phyloP scores from a whole-genome alignment of 2,888 invertebrate genomes.

The Mactromeris polynyma region DNA sequence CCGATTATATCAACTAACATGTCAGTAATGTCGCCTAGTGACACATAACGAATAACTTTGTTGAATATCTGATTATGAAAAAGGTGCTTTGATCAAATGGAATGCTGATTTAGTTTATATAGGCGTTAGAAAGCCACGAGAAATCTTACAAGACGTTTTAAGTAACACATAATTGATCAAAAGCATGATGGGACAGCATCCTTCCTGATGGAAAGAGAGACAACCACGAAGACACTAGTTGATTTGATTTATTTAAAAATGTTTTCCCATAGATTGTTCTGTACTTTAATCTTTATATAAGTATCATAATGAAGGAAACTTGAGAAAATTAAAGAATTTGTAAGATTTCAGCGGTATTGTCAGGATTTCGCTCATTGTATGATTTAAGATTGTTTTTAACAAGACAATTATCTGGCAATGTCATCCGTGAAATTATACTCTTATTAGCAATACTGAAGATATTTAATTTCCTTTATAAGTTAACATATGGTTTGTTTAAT shows the following conservation, averaged over 20 bases:
- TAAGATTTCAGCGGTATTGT: conserved; percentile 19
- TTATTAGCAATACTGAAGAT: neutral
- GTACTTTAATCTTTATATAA: conserved; percentile 5
- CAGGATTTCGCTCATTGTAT: neutral
- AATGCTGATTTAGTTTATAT: conserved; percentile 27
- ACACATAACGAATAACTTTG: too few relatives aligned
- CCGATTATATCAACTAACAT: too few relatives aligned
- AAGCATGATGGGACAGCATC: conserved; percentile 12
- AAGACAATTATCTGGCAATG: conserved; percentile 31
- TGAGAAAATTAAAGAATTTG: conserved; percentile 18
- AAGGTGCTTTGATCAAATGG: too few relatives aligned
- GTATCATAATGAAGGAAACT: conserved; percentile 8
- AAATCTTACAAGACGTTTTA: conserved; percentile 3
- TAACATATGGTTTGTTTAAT: conserved; percentile 23
- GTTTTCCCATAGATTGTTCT: conserved; percentile 33
- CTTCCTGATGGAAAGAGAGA: conserved; percentile 2
- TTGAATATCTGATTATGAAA: too few relatives aligned
- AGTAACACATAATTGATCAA: conserved; percentile 9
- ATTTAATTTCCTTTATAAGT: conserved; percentile 22
- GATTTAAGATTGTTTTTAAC: neutral
- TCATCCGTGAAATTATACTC: neutral
- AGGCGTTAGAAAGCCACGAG: conserved; percentile 8
- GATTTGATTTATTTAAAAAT: conserved; percentile 48
- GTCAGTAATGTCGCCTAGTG: too few relatives aligned
- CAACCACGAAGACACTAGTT: conserved; percentile 4